phyloP scores from a whole-genome alignment of 1,140 invertebrate genomes.

The Euura lappo region DNA sequence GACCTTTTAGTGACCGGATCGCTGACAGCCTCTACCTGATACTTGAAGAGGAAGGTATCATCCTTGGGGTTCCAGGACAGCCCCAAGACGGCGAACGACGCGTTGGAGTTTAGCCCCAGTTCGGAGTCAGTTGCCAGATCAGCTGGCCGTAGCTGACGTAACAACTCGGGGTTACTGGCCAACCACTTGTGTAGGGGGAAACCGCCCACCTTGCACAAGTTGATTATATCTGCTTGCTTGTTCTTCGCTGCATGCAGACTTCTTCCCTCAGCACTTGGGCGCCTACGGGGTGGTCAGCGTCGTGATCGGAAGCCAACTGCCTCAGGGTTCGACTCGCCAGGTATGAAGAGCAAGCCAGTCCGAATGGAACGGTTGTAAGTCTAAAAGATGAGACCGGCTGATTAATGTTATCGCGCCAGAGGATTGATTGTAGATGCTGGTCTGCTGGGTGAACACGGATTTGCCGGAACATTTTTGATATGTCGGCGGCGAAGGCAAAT shows the following conservation, averaged over 20 bases:
- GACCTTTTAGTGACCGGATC: too few relatives aligned
- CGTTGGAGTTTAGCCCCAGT: too few relatives aligned
- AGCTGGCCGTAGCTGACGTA: too few relatives aligned
- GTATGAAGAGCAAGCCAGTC: constrained; percentile 41
- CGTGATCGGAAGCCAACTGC: constrained; percentile 38
- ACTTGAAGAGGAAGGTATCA: not conserved
- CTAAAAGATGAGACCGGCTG: constrained; percentile 32
- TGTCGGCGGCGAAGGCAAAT: constrained; percentile 30
- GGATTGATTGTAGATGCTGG: constrained; percentile 38
- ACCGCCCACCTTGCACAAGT: constrained; percentile 29
- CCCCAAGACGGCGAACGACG: too few relatives aligned
- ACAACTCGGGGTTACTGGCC: too few relatives aligned
- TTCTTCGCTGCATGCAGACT: constrained; percentile 29
- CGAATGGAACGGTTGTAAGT: constrained; percentile 51
- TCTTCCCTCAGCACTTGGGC: constrained; percentile 20
- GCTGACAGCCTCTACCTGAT: not conserved
- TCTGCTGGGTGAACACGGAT: constrained; percentile 32
- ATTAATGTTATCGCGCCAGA: constrained; percentile 33
- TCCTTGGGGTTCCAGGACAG: too few relatives aligned
- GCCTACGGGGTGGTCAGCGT: constrained; percentile 30
- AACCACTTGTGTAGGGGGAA: constrained; percentile 44
- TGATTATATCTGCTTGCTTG: constrained; percentile 31
- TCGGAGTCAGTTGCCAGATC: too few relatives aligned
- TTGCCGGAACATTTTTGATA: constrained; percentile 45
- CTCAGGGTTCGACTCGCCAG: constrained; percentile 38